Conservation (phyloP, 2,888 invertebrate genomes). For the Catonia carolina region DNA sequence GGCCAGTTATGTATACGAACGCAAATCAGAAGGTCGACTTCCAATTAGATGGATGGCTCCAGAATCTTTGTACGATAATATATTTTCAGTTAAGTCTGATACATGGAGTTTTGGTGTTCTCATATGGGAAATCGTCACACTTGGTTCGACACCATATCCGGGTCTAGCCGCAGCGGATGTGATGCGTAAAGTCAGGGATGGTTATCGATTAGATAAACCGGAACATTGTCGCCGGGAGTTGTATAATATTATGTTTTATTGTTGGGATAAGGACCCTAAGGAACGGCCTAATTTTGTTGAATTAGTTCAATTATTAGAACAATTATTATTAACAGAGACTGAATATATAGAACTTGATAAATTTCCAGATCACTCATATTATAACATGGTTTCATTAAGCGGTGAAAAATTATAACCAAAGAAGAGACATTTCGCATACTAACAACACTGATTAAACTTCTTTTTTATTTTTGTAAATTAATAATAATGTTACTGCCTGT, state of each 20-base stretch:
- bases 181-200: constrained; percentile 62
- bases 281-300: constrained; percentile 65
- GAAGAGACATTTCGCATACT: background rate
- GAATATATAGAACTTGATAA: constrained; percentile 89
- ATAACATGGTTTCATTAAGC: constrained; percentile 76
- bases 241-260: constrained; percentile 93
- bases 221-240: constrained; percentile 88
- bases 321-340: constrained; percentile 78
- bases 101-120: constrained; percentile 94
- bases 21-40: constrained; percentile 74
- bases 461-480: too few relatives aligned
- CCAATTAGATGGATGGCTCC: constrained; percentile 94
- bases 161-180: constrained; percentile 85
- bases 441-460: too few relatives aligned
- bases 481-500: too few relatives aligned
- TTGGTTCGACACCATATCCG: constrained; percentile 93
- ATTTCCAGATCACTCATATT: constrained; percentile 89
- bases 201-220: constrained; percentile 84
- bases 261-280: constrained; percentile 84
- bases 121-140: constrained; percentile 92
- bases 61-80: constrained; percentile 88
- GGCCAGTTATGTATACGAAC: constrained; percentile 79
- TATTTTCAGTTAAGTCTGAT: constrained; percentile 89
- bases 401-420: constrained; percentile 63
- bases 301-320: constrained; percentile 71